Percentiles rank a stretch among this genome's conserved stretches.
Evolutionary conservation across 2,888 invertebrate species (phyloP).

Genomic region (Ormia ochracea): DNA sequence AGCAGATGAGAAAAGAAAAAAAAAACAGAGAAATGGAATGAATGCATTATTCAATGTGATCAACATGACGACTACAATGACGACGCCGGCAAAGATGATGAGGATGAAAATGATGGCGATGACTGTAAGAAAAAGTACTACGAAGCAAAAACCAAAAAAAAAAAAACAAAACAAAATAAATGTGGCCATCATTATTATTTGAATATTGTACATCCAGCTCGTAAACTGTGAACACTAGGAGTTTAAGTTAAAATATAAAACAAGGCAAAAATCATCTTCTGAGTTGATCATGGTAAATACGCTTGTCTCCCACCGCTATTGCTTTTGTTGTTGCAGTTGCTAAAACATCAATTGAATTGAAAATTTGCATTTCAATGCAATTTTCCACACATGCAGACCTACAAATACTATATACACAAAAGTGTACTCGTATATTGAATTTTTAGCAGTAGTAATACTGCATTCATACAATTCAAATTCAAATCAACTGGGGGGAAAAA

Average conservation of each 20-base stretch:
- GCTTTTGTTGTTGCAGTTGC: slow-evolving; percentile 12
- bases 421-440: slow-evolving; percentile 66
- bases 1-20: neutral
- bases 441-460: slow-evolving; percentile 67
- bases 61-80: slow-evolving; percentile 63
- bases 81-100: slow-evolving; percentile 60
- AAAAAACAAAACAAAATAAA: slow-evolving; percentile 21
- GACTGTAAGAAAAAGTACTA: slow-evolving; percentile 50
- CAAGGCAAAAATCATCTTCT: slow-evolving; percentile 27
- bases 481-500: slow-evolving; percentile 3
- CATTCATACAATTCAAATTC: slow-evolving; percentile 58
- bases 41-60: slow-evolving; percentile 63
- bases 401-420: slow-evolving; percentile 60
- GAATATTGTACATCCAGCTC: slow-evolving; percentile 45
- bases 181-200: slow-evolving; percentile 60
- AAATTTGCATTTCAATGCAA: slow-evolving; percentile 75
- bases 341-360: slow-evolving; percentile 70
- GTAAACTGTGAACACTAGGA: slow-evolving; percentile 56
- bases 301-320: slow-evolving; percentile 41
- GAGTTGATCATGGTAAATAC: slow-evolving; percentile 44
- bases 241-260: neutral
- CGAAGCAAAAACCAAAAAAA: neutral
- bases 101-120: slow-evolving; percentile 59
- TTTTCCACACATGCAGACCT: slow-evolving; percentile 75
- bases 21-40: slow-evolving; percentile 43